Percentiles rank a stretch among this genome's conserved stretches.
Conservation (phyloP, 1,140 invertebrate species). For the Neuroterus valhalla region DNA sequence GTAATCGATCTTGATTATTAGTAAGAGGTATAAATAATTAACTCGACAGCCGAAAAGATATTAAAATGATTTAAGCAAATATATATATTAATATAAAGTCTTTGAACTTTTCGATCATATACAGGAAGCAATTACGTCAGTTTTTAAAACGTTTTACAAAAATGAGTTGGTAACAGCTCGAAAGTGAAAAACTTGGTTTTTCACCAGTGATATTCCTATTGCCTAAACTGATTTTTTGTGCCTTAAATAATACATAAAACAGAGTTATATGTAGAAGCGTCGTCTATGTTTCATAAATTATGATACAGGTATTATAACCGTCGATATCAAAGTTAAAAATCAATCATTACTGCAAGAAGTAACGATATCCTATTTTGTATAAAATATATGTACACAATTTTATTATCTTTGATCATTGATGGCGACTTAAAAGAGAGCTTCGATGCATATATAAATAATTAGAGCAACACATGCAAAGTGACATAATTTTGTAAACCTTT, state of each 20-base stretch:
- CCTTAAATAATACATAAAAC: too few species aligned
- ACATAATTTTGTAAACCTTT: too few species aligned
- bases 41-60: not conserved
- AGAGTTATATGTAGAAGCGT: too few species aligned
- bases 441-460: not conserved
- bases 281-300: too few species aligned
- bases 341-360: not conserved
- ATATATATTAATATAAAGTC: not conserved
- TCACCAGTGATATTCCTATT: conserved; percentile 19
- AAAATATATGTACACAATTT: not conserved
- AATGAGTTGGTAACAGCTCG: not conserved
- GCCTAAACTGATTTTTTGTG: too few species aligned
- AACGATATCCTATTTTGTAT: not conserved
- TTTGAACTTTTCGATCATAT: too few species aligned
- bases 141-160: not conserved
- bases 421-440: conserved; percentile 3
- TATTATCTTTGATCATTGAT: conserved; percentile 21
- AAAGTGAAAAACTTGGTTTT: conserved; percentile 27
- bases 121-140: too few species aligned
- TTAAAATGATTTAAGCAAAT: not conserved
- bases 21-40: conserved; percentile 41
- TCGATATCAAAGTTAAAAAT: too few species aligned
- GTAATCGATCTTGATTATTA: conserved; percentile 39
- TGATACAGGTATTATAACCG: too few species aligned
- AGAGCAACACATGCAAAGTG: not conserved